Conservation (phyloP, 1,140 invertebrate genomes). For the Latrodectus geometricus region DNA sequence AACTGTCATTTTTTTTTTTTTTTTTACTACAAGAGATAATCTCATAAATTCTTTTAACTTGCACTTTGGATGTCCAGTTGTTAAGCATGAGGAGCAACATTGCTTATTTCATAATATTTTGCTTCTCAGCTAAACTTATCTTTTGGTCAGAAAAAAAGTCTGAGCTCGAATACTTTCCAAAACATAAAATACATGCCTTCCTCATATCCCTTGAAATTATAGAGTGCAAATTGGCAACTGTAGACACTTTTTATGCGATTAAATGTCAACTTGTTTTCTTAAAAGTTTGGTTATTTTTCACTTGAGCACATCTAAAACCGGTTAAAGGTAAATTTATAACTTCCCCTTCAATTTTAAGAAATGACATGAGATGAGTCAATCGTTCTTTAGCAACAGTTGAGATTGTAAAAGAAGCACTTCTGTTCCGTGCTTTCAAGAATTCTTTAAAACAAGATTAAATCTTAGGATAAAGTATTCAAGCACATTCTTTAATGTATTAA, state of each 20-base stretch:
- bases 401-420: neutral
- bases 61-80: neutral
- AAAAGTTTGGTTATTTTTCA: neutral
- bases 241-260: neutral
- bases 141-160: neutral
- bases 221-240: conserved; percentile 9
- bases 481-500: no score
- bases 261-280: neutral
- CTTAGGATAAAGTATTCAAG: no score
- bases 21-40: neutral
- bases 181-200: neutral
- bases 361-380: neutral
- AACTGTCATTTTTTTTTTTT: neutral
- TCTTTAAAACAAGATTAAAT: no score
- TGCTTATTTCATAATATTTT: conserved; percentile 1
- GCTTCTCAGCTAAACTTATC: neutral
- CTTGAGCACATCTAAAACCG: neutral
- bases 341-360: neutral
- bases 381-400: neutral
- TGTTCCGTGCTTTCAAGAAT: neutral
- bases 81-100: conserved; percentile 7
- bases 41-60: neutral
- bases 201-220: neutral
- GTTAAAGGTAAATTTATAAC: neutral
- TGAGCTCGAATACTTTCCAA: neutral